phyloP scores from a whole-genome alignment of 1,140 invertebrate species.

The Macrobrachium rosenbergii region DNA sequence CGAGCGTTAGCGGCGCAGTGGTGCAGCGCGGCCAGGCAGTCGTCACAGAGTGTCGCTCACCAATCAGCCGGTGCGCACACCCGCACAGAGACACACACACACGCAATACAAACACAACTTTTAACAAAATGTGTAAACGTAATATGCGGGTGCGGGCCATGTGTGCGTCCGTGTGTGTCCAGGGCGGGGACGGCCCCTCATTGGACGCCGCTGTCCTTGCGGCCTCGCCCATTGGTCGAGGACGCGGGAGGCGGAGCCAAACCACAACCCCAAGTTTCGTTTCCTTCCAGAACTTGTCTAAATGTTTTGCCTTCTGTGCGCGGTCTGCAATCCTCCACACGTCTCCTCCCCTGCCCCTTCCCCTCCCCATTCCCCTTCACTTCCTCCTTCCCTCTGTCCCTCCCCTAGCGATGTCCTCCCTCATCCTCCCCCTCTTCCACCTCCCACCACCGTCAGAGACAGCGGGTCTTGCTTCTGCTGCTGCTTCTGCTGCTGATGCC shows the following conservation, averaged over 20 bases:
- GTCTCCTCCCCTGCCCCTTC: conserved; percentile 32
- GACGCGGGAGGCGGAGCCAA: conserved; percentile 52
- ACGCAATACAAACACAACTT: conserved; percentile 67
- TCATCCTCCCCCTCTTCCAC: too few relatives aligned
- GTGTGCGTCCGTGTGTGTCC: conserved; percentile 66
- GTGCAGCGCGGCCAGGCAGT: conserved; percentile 61
- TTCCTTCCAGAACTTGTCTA: conserved; percentile 66
- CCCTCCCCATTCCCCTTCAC: too few relatives aligned
- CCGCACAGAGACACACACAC: conserved; percentile 67
- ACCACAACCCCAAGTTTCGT: conserved; percentile 60
- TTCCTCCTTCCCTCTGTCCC: conserved; percentile 3
- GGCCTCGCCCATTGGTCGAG: conserved; percentile 57
- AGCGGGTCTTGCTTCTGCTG: background rate
- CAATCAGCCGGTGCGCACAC: conserved; percentile 64
- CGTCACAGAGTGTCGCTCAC: conserved; percentile 60
- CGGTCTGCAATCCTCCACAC: conserved; percentile 60
- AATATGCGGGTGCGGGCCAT: conserved; percentile 65
- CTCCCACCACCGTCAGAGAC: background rate
- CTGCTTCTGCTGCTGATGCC: background rate
- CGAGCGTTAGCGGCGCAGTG: conserved; percentile 65
- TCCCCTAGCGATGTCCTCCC: too few relatives aligned
- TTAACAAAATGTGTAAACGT: conserved; percentile 67
- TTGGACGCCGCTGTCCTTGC: conserved; percentile 53
- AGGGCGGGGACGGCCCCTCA: conserved; percentile 59
- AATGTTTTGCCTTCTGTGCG: conserved; percentile 66